A percentile compares a stretch with the other conserved stretches of the same genome.
Conservation (phyloP, 2,888 invertebrate genomes). For the Dasysyrphus albostriatus region DNA sequence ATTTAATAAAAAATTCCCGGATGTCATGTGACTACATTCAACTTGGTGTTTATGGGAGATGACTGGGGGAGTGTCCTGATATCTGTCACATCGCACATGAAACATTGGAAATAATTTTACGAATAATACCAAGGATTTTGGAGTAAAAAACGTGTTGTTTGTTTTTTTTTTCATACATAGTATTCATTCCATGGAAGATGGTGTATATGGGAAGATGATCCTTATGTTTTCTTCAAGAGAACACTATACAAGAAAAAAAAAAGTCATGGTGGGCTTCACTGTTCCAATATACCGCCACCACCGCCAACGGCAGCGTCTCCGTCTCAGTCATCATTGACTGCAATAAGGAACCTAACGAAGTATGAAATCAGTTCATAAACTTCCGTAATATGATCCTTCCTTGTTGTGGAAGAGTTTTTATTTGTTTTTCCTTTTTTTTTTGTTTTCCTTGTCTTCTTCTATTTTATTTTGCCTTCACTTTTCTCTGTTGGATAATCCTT, state of each 20-base stretch:
- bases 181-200: neutral
- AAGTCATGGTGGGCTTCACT: slow-evolving; percentile 6
- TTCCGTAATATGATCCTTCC: slow-evolving; percentile 71
- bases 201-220: slow-evolving; percentile 27
- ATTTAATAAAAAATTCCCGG: slow-evolving; percentile 42
- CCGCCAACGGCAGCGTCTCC: neutral
- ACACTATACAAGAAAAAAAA: neutral
- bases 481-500: slow-evolving; percentile 63
- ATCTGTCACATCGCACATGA: slow-evolving; percentile 59
- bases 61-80: slow-evolving; percentile 15
- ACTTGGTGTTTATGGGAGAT: neutral
- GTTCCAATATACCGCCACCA: slow-evolving; percentile 4
- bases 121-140: slow-evolving; percentile 56
- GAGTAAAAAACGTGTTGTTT: slow-evolving; percentile 51
- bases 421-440: slow-evolving; percentile 41
- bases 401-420: slow-evolving; percentile 61
- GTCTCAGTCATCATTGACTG: slow-evolving; percentile 64
- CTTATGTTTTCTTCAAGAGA: slow-evolving; percentile 28
- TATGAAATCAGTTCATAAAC: slow-evolving; percentile 75
- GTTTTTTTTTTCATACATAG: slow-evolving; percentile 34
- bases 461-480: slow-evolving; percentile 7
- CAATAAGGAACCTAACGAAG: slow-evolving; percentile 74
- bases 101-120: slow-evolving; percentile 64
- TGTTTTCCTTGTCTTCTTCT: slow-evolving; percentile 25
- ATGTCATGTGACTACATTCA: slow-evolving; percentile 9